phyloP scores from a whole-genome alignment of 2,888 invertebrate species.

The Mythimna lalbum region DNA sequence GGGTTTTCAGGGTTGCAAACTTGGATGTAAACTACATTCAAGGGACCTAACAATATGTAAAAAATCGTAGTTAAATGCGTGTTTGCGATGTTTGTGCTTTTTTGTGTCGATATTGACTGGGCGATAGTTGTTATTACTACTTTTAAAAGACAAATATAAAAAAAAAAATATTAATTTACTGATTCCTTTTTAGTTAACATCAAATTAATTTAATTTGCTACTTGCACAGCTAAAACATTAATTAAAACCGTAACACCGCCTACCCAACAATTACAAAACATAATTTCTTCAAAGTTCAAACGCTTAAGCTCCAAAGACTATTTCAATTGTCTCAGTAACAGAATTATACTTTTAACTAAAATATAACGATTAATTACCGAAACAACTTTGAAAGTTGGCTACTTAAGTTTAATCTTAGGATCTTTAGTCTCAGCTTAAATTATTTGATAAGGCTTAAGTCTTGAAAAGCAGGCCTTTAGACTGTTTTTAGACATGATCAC shows the following conservation, averaged over 20 bases:
- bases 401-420: conserved; percentile 45
- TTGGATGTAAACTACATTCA: no score
- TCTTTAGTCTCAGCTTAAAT: conserved; percentile 36
- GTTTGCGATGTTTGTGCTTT: no score
- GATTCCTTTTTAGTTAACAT: no score
- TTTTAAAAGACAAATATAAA: no score
- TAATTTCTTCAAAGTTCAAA: conserved; percentile 7
- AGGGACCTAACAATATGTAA: no score
- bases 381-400: conserved; percentile 42
- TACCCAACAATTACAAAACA: background rate
- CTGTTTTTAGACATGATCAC: conserved; percentile 15
- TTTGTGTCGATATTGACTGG: no score
- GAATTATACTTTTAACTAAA: conserved; percentile 35
- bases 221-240: no score
- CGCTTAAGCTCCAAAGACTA: conserved; percentile 5
- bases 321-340: conserved; percentile 45
- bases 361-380: conserved; percentile 44
- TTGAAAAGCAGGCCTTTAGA: conserved; percentile 24
- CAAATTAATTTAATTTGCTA: no score
- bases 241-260: background rate
- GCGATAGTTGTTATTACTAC: no score
- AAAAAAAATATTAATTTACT: no score
- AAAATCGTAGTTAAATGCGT: no score
- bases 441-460: conserved; percentile 26
- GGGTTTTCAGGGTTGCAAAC: no score